Percentiles rank a stretch among this genome's conserved stretches.
phyloP scores from a whole-genome alignment of 30 jellyfish, hydroid and myxozoan species.

The Cassiopea andromeda region DNA sequence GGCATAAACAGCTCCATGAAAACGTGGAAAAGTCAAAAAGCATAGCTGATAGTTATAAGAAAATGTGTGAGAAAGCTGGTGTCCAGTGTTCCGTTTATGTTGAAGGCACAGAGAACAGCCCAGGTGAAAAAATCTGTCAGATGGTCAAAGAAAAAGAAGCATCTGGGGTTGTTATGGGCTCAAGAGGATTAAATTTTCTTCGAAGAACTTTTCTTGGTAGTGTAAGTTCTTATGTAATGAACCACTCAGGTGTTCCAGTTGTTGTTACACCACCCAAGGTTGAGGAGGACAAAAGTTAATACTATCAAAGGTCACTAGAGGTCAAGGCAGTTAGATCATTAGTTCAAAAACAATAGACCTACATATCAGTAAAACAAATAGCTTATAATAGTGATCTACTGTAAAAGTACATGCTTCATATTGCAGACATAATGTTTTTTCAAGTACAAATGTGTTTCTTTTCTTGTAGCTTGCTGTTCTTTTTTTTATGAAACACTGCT shows the following conservation, averaged over 20 bases:
- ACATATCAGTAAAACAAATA: too few species aligned
- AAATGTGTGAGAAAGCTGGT: slow-evolving; percentile 59
- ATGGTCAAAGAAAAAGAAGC: slow-evolving; percentile 74
- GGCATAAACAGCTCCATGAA: slow-evolving; percentile 71
- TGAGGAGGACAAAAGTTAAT: slow-evolving; percentile 7
- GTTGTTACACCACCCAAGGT: slow-evolving; percentile 77
- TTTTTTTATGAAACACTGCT: too few species aligned
- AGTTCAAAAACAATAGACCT: neutral
- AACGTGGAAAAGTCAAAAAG: slow-evolving; percentile 66
- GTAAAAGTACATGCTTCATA: too few species aligned
- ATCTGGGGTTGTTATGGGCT: slow-evolving; percentile 82
- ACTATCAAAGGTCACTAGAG: neutral
- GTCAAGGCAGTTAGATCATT: neutral
- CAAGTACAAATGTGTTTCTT: too few species aligned
- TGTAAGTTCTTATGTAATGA: slow-evolving; percentile 82
- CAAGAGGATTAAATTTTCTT: slow-evolving; percentile 84
- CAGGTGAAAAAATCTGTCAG: slow-evolving; percentile 84
- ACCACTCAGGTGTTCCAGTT: slow-evolving; percentile 73
- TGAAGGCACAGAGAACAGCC: slow-evolving; percentile 56
- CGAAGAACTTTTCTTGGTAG: slow-evolving; percentile 90
- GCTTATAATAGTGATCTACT: too few species aligned
- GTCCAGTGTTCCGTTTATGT: slow-evolving; percentile 50
- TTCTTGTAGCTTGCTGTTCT: too few species aligned
- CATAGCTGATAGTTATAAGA: slow-evolving; percentile 42
- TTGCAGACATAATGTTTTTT: too few species aligned